These are phyloP conservation scores for Synergus umbraculus DNA, from an alignment of 2,888 invertebrate species.

Conservation along the genomic window DNA sequence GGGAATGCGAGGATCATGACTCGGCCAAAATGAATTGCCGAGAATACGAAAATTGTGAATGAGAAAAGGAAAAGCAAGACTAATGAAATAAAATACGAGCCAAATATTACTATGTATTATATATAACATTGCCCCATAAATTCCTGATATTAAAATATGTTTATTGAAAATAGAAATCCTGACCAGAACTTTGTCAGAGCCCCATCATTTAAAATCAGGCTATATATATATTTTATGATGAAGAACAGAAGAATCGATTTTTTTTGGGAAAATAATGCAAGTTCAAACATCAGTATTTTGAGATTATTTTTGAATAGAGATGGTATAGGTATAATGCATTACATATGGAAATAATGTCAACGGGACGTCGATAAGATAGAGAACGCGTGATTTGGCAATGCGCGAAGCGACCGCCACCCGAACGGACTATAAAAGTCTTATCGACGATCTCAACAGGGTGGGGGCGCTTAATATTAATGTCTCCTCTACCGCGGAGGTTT, in stretches of 20 bases:
- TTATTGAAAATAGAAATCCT: no score
- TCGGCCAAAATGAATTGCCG: neutral
- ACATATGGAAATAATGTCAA: constrained; percentile 26
- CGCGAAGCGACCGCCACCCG: constrained; percentile 61
- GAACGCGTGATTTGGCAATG: constrained; percentile 65
- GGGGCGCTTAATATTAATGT: constrained; percentile 70
- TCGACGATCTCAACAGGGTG: constrained; percentile 62
- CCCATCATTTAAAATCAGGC: no score
- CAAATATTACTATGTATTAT: no score
- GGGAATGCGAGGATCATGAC: neutral
- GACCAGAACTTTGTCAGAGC: no score
- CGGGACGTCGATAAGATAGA: constrained; percentile 48
- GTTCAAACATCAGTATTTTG: neutral
- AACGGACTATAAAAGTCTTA: constrained; percentile 68
- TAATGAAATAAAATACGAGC: no score
- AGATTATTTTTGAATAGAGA: neutral
- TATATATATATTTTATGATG: no score
- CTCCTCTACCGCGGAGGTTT: constrained; percentile 63
- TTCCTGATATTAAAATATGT: no score
- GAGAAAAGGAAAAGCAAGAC: no score
- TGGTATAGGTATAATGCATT: neutral
- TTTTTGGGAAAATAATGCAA: no score
- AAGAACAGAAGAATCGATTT: no score
- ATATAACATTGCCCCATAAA: no score
- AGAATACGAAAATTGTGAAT: no score